Evolutionary conservation across 2,797 vertebrate species (phyloP), one percentile per base, ranked within the genome.

Genomic region (Mus minutoides): DNA sequence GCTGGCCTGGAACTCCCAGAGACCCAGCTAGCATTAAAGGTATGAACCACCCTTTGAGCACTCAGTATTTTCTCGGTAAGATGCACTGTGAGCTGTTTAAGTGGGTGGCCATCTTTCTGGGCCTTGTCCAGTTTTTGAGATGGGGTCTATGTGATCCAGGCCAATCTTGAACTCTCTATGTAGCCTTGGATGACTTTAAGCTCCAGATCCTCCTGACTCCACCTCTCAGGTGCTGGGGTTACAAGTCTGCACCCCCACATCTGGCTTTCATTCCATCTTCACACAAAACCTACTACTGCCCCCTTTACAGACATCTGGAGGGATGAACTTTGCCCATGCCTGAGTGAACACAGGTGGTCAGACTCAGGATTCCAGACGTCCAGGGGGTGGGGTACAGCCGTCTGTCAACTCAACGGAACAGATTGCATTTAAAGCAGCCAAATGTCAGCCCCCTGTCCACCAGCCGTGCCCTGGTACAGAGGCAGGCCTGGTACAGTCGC

Each of bases 351-450:
- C 91, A 84, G 90, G 34, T 34, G 40, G 76, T 64, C 60, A 26
- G 75, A 90, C 6, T 46, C 71, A 24, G 69, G 43, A 40, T 37
- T 76, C 71, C 14, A 34, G 82, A 77, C 16, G 17, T 29, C 31
- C 43, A 4, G 6, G 6, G 49, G 54, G 3, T 34, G 17, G 52
- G 34, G 34, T 13, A 46, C 7, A 37, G 88, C 22, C 43, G 26
- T 89, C 22, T 37, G 26, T 89, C 76, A 8, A 29, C 52, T 83
- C 79, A 80, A 24, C 2, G 4, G 60, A 77, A 0, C 56, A 64
- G 69, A n/a, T n/a, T 91, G 77, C 40, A 89, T 17, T 90, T 34
- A 16, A 62, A 71, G 85, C 67, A n/a, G 43, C 13, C 40, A 80
- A 62, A 52, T 31, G 22, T 6, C 34, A 62, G 22, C 8, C 16